Evolutionary conservation across 92 coral and sea anemone genomes (phyloP).

Genomic region (Nematostella vectensis): DNA sequence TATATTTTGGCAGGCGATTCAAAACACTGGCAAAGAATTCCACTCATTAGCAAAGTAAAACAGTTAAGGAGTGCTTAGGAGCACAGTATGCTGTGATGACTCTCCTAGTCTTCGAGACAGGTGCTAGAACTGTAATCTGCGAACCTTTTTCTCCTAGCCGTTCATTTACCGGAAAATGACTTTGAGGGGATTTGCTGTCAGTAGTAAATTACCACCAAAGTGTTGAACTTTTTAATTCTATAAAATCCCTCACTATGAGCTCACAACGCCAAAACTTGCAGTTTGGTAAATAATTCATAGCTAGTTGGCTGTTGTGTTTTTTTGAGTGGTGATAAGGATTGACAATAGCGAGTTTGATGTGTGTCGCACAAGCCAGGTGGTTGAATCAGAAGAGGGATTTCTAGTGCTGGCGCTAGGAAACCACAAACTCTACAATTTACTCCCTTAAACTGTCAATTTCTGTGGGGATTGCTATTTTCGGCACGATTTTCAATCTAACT

Average conservation of each 20-base stretch:
- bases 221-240: constrained; percentile 1
- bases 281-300: constrained; percentile 9
- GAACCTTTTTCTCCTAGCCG: too few species aligned
- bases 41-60: constrained; percentile 15
- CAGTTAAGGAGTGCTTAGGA: not conserved
- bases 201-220: too few species aligned
- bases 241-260: not conserved
- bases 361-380: constrained; percentile 1
- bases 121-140: too few species aligned
- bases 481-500: too few species aligned
- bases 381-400: not conserved
- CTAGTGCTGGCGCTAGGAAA: not conserved
- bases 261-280: constrained; percentile 12
- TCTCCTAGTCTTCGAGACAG: too few species aligned
- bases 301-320: constrained; percentile 8
- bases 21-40: constrained; percentile 8
- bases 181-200: too few species aligned
- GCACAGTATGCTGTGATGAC: too few species aligned
- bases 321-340: not conserved
- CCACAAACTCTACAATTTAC: not conserved
- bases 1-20: constrained; percentile 12
- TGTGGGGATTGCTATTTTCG: too few species aligned
- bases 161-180: too few species aligned
- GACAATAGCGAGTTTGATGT: constrained; percentile 1
- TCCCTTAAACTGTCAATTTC: not conserved